These are phyloP conservation scores for Panurus biarmicus DNA, from an alignment of 2,113 vertebrate genomes.

Conservation along the genomic window DNA sequence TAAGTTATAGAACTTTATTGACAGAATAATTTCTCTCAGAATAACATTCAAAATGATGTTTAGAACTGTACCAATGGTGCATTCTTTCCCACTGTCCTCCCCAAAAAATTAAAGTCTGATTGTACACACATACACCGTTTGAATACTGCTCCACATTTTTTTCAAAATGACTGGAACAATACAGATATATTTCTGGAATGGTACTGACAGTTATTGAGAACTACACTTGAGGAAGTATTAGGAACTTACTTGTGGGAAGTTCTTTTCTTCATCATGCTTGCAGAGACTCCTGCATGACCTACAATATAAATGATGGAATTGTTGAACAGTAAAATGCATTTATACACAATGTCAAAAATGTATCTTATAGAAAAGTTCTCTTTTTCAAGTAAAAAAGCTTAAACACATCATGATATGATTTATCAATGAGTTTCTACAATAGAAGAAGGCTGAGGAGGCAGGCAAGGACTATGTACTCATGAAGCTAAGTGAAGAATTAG, in stretches of 20 bases:
- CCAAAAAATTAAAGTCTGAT: not conserved
- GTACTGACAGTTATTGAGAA: not conserved
- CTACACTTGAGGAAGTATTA: not conserved
- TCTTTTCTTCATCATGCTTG: conserved; percentile 97
- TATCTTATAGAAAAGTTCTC: not conserved
- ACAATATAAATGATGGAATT: conserved; percentile 40
- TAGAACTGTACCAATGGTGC: not conserved
- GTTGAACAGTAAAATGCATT: not conserved
- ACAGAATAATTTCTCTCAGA: not conserved
- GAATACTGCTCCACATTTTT: conserved; percentile 1
- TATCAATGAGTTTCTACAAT: not conserved
- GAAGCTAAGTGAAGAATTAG: not conserved
- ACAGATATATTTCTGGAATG: not conserved
- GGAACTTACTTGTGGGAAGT: conserved; percentile 91
- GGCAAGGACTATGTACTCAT: not conserved
- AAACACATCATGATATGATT: not conserved
- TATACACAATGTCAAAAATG: not conserved
- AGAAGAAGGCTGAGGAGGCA: not conserved
- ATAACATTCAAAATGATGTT: not conserved
- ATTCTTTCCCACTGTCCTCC: not conserved
- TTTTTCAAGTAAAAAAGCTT: not conserved
- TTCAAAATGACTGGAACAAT: conserved; percentile 9
- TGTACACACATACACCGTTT: not conserved
- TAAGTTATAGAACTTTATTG: not conserved
- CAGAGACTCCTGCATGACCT: conserved; percentile 94